phyloP scores from a whole-genome alignment of 2,113 vertebrate species.

The Grammomys dolichurus region DNA sequence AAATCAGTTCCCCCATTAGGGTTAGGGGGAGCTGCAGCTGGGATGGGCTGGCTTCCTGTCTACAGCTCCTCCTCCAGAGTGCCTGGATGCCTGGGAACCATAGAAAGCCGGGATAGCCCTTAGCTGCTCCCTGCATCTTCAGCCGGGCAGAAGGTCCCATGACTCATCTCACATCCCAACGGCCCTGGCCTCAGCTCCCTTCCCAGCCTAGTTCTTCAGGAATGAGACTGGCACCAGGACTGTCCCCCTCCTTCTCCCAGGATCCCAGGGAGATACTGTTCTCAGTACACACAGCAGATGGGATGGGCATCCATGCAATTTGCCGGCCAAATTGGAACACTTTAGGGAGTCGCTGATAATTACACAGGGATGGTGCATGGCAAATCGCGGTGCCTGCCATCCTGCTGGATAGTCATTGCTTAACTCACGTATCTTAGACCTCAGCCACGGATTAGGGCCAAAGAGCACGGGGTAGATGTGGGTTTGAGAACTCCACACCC shows the following conservation, averaged over 20 bases:
- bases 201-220: background rate
- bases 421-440: background rate
- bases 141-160: background rate
- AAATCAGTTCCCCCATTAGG: background rate
- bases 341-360: constrained; percentile 31
- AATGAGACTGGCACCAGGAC: background rate
- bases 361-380: background rate
- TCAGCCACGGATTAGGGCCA: background rate
- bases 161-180: constrained; percentile 28
- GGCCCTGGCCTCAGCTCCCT: background rate
- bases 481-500: background rate
- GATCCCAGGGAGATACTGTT: background rate
- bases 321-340: background rate
- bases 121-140: background rate
- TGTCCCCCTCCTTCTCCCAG: background rate
- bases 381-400: background rate
- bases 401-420: background rate
- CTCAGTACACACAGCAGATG: background rate
- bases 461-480: background rate
- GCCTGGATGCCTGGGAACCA: background rate
- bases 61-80: background rate
- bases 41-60: background rate
- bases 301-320: background rate
- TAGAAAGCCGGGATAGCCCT: background rate
- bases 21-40: background rate